Conservation (phyloP, 2,888 invertebrate genomes). For the Nezara viridula region DNA sequence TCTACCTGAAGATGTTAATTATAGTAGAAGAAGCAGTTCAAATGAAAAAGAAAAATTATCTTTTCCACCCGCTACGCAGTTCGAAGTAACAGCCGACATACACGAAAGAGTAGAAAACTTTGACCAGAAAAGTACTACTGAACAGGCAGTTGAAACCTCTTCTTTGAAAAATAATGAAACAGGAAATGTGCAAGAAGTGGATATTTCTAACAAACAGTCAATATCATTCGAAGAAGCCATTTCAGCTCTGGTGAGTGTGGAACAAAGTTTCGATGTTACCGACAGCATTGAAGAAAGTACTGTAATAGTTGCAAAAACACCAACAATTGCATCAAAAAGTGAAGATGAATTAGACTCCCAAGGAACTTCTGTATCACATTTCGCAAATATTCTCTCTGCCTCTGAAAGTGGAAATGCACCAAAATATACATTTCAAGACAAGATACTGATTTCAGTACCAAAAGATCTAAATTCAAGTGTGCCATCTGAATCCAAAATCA, state of each 20-base stretch:
- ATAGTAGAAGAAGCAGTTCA: background rate
- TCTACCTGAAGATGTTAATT: constrained; percentile 44
- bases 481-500: background rate
- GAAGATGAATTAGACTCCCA: constrained; percentile 53
- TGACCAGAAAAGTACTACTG: background rate
- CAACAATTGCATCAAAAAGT: constrained; percentile 18
- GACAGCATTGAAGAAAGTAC: constrained; percentile 17
- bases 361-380: constrained; percentile 37
- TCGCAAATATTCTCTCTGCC: constrained; percentile 36
- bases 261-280: background rate
- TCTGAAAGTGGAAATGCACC: constrained; percentile 23
- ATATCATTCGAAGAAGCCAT: background rate
- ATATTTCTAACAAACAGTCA: background rate
- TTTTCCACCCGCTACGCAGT: background rate
- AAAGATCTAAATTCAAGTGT: background rate
- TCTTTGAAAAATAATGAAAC: background rate
- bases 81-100: background rate
- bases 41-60: constrained; percentile 7
- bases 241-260: background rate
- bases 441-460: background rate
- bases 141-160: background rate
- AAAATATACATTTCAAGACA: background rate
- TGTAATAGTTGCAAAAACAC: constrained; percentile 45
- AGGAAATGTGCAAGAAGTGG: background rate
- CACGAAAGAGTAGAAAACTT: background rate